These are phyloP conservation scores for Centropyge bicolor DNA, from an alignment of 2,797 vertebrate genomes.

Conservation along the genomic window DNA sequence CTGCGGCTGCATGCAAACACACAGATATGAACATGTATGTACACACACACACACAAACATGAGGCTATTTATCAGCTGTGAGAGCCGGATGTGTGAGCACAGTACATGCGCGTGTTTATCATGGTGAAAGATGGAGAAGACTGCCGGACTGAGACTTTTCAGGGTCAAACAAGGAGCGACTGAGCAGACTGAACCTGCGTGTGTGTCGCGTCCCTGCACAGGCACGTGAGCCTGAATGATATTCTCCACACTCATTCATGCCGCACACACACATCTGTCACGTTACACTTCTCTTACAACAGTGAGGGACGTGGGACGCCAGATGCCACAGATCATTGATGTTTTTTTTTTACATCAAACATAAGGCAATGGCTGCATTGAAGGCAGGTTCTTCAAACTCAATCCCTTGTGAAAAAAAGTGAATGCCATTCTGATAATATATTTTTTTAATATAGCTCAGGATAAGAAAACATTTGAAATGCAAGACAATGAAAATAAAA, in stretches of 20 bases:
- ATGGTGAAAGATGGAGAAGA: conserved; percentile 27
- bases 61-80: conserved; percentile 24
- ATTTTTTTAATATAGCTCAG: neutral
- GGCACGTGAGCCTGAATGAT: conserved; percentile 9
- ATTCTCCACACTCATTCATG: conserved; percentile 20
- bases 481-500: neutral
- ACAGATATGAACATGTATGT: conserved; percentile 28
- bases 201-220: neutral
- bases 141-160: conserved; percentile 33
- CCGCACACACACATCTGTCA: conserved; percentile 15
- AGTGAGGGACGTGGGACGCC: neutral
- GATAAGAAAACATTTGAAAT: neutral
- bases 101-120: conserved; percentile 25
- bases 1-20: conserved; percentile 42
- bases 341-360: neutral
- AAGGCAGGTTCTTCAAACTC: too few relatives aligned
- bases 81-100: conserved; percentile 20
- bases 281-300: neutral
- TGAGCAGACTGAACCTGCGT: neutral
- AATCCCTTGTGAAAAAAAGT: too few relatives aligned
- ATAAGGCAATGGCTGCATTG: too few relatives aligned
- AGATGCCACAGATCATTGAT: neutral
- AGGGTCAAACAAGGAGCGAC: conserved; percentile 43
- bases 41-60: neutral
- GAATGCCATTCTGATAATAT: too few relatives aligned